Percentiles rank a stretch among this genome's conserved stretches.
These are phyloP conservation scores for Macropis europaea DNA, from an alignment of 2,888 invertebrate species.

Conservation along the genomic window DNA sequence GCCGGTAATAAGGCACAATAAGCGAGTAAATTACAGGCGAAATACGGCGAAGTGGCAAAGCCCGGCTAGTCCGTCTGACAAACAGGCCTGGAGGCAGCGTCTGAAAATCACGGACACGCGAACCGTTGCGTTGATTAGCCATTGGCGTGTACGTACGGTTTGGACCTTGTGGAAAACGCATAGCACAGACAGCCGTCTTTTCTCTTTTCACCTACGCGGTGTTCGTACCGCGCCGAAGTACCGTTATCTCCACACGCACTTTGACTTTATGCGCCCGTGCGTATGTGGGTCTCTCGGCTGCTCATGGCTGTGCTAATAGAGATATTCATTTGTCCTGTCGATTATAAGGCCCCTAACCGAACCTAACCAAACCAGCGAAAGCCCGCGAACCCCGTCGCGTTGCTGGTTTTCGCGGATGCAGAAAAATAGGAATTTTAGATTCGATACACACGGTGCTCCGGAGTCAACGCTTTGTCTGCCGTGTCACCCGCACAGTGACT, in stretches of 20 bases:
- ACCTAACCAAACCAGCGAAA: no score
- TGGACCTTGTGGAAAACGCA: no score
- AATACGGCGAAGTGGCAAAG: no score
- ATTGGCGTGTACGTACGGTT: conserved; percentile 12
- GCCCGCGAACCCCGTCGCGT: no score
- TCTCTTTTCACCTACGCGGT: conserved; percentile 33
- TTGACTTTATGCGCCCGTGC: conserved; percentile 66
- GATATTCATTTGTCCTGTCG: conserved; percentile 62
- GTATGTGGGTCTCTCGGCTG: conserved; percentile 63
- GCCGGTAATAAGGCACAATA: no score
- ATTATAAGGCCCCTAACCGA: conserved; percentile 60
- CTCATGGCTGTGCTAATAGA: conserved; percentile 64
- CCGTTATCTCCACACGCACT: conserved; percentile 68
- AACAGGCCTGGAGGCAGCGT: conserved; percentile 17
- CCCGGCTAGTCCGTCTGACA: neutral
- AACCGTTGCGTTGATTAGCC: conserved; percentile 40
- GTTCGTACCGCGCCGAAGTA: conserved; percentile 42
- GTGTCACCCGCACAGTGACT: no score
- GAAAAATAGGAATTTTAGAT: no score
- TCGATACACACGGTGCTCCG: no score
- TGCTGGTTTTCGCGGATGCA: no score
- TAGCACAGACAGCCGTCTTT: conserved; percentile 30
- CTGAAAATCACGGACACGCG: conserved; percentile 35
- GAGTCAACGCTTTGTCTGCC: no score
- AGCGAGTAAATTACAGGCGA: no score